phyloP scores from a whole-genome alignment of 2,888 invertebrate genomes.

The Spatulosminthurus flaviceps region DNA sequence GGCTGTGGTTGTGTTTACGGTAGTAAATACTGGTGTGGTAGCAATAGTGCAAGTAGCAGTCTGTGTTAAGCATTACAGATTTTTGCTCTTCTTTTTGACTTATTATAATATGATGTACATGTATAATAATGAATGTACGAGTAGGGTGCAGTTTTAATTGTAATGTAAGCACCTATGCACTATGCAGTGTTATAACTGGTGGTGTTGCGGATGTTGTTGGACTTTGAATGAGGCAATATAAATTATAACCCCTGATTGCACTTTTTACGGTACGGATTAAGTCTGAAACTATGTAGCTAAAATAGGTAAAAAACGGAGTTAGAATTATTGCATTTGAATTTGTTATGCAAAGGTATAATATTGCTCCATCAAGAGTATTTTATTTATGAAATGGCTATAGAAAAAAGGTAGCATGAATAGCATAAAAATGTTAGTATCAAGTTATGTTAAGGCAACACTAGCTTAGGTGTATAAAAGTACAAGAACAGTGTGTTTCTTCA shows the following conservation, averaged over 20 bases:
- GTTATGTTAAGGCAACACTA: too few species aligned
- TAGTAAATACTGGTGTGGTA: background rate
- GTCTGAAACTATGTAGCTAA: too few species aligned
- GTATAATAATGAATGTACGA: too few species aligned
- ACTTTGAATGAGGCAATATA: background rate
- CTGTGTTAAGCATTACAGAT: background rate
- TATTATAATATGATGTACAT: too few species aligned
- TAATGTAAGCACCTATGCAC: conserved; percentile 6
- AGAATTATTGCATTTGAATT: too few species aligned
- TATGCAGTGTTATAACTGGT: background rate
- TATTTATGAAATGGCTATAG: background rate
- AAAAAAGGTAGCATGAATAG: too few species aligned
- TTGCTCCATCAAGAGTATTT: background rate
- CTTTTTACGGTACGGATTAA: background rate
- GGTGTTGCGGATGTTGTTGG: background rate
- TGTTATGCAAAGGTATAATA: too few species aligned
- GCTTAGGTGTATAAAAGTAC: too few species aligned
- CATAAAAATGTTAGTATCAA: too few species aligned
- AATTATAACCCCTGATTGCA: background rate
- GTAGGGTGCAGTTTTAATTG: background rate
- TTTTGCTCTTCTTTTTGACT: background rate
- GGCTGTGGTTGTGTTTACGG: conserved; percentile 9
- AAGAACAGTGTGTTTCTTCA: too few species aligned
- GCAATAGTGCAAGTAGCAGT: too few species aligned
- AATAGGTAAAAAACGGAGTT: too few species aligned